Evolutionary conservation across 2,113 vertebrate species (phyloP).

Genomic region (Nyctibius bracteatus): DNA sequence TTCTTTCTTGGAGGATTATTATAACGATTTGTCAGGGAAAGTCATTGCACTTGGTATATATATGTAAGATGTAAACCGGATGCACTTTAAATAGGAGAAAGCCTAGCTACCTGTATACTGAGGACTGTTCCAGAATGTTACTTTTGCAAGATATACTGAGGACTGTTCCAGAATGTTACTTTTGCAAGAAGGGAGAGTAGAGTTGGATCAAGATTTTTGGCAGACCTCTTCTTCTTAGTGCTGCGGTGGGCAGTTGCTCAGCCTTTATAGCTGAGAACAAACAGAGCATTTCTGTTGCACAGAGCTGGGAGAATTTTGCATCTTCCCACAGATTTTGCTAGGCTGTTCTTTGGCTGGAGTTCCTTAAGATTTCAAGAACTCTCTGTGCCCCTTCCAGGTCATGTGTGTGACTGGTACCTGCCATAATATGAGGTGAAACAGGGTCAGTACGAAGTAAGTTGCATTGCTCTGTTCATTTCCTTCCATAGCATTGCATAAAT

Average conservation of each 20-base stretch:
- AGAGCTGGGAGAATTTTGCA: slow-evolving; percentile 7
- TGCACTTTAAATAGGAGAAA: slow-evolving; percentile 72
- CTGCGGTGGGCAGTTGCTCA: slow-evolving; percentile 10
- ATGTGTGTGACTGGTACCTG: slow-evolving; percentile 38
- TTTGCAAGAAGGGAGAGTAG: neutral
- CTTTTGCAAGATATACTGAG: neutral
- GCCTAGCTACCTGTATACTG: slow-evolving; percentile 1
- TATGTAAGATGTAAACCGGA: slow-evolving; percentile 34
- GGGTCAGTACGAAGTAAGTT: slow-evolving; percentile 55
- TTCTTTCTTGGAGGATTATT: slow-evolving; percentile 12
- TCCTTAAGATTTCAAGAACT: slow-evolving; percentile 5
- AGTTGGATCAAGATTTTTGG: slow-evolving; percentile 20
- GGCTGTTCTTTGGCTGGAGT: slow-evolving; percentile 25
- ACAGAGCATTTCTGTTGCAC: slow-evolving; percentile 19
- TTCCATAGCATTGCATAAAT: slow-evolving; percentile 65
- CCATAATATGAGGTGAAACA: slow-evolving; percentile 60
- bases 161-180: slow-evolving; percentile 22
- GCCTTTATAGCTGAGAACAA: slow-evolving; percentile 23
- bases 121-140: slow-evolving; percentile 13
- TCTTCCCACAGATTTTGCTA: slow-evolving; percentile 11
- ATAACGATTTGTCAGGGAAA: neutral
- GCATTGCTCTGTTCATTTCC: slow-evolving; percentile 52
- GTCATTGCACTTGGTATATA: neutral
- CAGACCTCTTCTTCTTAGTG: neutral
- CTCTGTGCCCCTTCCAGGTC: slow-evolving; percentile 6